Base-by-base conservation (phyloP, 2,888 invertebrate species). In the Thymelicus sylvestris region DNA sequence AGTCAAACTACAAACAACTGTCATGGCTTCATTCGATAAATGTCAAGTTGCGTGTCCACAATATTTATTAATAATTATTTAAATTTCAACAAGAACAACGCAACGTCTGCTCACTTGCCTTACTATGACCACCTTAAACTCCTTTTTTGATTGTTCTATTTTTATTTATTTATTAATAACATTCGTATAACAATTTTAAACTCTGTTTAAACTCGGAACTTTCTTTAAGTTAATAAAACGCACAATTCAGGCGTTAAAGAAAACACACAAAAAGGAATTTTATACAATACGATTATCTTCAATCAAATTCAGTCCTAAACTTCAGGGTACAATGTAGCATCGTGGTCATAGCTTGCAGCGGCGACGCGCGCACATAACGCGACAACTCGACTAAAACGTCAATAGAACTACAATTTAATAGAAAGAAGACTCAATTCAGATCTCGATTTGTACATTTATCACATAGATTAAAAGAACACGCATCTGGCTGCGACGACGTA, bases 401-500 rank as follows among this genome's bases (percentile, higher is more conserved):
- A 87, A 86, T 88, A 87, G 83, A 85, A 86, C 83, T 86, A 87
- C 81, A 85, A 79, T 81, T 80, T 66, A 71, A 83, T 82, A 85
- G 79, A 83, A 85, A 86, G 87, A 88, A 89, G 86, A 90, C 85
- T 88, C 83, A 79, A 85, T 83, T 90, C 88, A 90, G 90, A 91
- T 93, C 89, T 90, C 84, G 86, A 76, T 90, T 92, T 92, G 91
- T 91, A 92, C 91, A 90, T 86, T 88, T 89, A 91, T 92, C 91
- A 92, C 91, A 91, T 88, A 85, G 63, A 85, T 83, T 78, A 87
- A 86, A 88, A 88, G 86, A 88, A 89, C 88, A 90, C 89, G 80
- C 82, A 65, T 76, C 74, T 79, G 77, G 80, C 79, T 80, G 81
- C 81, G 82, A 79, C 80, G 78, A 79, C 80, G 75, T 74, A 74